Conservation (phyloP, 2,888 invertebrate species). For the Eurytoma adleriae region DNA sequence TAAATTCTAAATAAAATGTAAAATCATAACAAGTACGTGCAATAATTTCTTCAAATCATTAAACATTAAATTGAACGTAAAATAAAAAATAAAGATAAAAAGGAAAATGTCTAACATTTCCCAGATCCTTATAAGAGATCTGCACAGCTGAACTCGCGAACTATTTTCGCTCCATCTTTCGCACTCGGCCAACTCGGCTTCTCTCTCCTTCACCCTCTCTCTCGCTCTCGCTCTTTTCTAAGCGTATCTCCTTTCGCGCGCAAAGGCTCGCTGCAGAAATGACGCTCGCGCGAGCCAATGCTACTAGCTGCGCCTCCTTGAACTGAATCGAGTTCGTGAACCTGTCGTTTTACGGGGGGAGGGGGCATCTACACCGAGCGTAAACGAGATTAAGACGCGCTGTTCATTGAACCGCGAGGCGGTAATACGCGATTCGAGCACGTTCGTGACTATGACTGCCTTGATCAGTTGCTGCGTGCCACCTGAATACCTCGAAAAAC, state of each 20-base stretch:
- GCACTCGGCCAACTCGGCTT: background rate
- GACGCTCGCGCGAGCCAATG: slow-evolving; percentile 50
- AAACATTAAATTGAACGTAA: too few species aligned
- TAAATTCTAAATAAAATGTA: too few species aligned
- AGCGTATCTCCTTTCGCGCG: slow-evolving; percentile 18
- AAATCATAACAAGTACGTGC: too few species aligned
- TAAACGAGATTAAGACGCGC: slow-evolving; percentile 57
- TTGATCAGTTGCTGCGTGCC: slow-evolving; percentile 16
- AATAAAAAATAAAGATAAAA: too few species aligned
- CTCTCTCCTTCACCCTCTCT: too few species aligned
- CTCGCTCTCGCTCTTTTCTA: background rate
- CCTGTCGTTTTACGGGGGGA: slow-evolving; percentile 56
- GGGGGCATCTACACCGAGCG: slow-evolving; percentile 46
- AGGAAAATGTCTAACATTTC: too few species aligned
- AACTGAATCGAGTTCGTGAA: slow-evolving; percentile 68
- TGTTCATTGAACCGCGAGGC: slow-evolving; percentile 53
- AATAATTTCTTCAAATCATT: too few species aligned
- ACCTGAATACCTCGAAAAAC: slow-evolving; percentile 29
- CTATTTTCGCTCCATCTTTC: slow-evolving; percentile 34
- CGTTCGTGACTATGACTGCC: slow-evolving; percentile 4
- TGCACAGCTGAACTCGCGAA: background rate
- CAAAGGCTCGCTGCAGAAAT: slow-evolving; percentile 42
- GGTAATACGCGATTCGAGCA: background rate
- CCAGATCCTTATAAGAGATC: too few species aligned
- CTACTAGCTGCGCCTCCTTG: slow-evolving; percentile 62